Base-by-base conservation (phyloP, 2,113 vertebrate species). In the Ceuthmochares aereus region DNA sequence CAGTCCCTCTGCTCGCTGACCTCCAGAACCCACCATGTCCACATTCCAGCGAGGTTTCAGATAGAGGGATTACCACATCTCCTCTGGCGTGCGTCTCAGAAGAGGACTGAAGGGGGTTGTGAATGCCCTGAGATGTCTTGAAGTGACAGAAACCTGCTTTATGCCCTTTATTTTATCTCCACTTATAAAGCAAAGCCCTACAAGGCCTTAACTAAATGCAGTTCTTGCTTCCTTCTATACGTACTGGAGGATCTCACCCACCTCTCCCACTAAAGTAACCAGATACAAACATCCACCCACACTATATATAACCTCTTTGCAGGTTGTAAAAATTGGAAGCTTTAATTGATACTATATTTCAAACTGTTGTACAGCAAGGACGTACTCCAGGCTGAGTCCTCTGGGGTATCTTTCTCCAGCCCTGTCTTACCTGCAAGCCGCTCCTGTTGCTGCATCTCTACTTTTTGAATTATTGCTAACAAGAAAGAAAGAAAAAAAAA, bases 291-390 rank as follows among this genome's bases (percentile, higher is more conserved):
- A 89, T 70, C 87, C 87, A 62, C 93, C 91, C 77, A 82, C 84
- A 64, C 84, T 73, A 2, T 95, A 91, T 69, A 96, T 92, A 97
- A 97, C 62, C 67, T 51, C 87, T 88, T 60, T 6, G 20, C 60
- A 88, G 84, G 81, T 87, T 59, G 83, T 84, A 94, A 96, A 97
- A 96, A 79, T 4, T 67, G 74, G 93, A 93, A 90, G 80, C 85
- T 97, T 96, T 95, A 97, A 98, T 97, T 96, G 96, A 95, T 83
- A 63, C 94, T 78, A 87, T 97, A 98, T 97, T 98, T 98, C 97
- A 97, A 63, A 59, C 36, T 56, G 91, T 59, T 66, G 83, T 79
- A 82, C 64, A 92, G 96, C 95, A 96, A 96, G 93, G 96, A 95
- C 93, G 2, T 59, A 47, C 84, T 89, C 88, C 67, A 89, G 80